A percentile compares a stretch with the other conserved stretches of the same genome.
phyloP scores from a whole-genome alignment of 2,888 invertebrate species.

The Axea sp. region DNA sequence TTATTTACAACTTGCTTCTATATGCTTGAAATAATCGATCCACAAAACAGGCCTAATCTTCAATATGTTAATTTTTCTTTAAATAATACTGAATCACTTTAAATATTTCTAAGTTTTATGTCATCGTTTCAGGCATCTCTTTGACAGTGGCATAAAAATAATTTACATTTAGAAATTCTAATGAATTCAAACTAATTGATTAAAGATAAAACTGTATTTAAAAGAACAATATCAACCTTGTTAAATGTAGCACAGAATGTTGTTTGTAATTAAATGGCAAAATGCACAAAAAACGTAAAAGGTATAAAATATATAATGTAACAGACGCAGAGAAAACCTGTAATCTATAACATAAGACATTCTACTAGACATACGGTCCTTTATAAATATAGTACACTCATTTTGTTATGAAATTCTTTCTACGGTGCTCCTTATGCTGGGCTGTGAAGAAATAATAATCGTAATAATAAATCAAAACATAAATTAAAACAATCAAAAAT shows the following conservation, averaged over 20 bases:
- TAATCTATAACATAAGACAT: conserved; percentile 19
- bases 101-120: conserved; percentile 8
- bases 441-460: conserved; percentile 64
- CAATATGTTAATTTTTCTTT: conserved; percentile 1
- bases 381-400: conserved; percentile 14
- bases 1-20: conserved; percentile 28
- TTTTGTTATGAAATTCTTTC: conserved; percentile 50
- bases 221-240: too few species aligned
- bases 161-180: background rate
- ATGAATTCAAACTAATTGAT: too few species aligned
- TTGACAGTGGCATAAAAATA: conserved; percentile 12
- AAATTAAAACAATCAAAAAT: conserved; percentile 10
- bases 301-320: background rate
- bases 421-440: conserved; percentile 58
- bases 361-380: conserved; percentile 14
- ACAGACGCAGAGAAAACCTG: conserved; percentile 25
- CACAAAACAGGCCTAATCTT: conserved; percentile 39
- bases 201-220: background rate
- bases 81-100: conserved; percentile 33
- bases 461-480: conserved; percentile 31
- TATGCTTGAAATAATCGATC: conserved; percentile 10
- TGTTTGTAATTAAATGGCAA: too few species aligned
- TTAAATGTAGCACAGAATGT: too few species aligned
- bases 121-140: conserved; percentile 32
- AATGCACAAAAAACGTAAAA: conserved; percentile 8